These are phyloP conservation scores for Coluber constrictor DNA, from an alignment of 2,797 vertebrate genomes.

Conservation along the genomic window DNA sequence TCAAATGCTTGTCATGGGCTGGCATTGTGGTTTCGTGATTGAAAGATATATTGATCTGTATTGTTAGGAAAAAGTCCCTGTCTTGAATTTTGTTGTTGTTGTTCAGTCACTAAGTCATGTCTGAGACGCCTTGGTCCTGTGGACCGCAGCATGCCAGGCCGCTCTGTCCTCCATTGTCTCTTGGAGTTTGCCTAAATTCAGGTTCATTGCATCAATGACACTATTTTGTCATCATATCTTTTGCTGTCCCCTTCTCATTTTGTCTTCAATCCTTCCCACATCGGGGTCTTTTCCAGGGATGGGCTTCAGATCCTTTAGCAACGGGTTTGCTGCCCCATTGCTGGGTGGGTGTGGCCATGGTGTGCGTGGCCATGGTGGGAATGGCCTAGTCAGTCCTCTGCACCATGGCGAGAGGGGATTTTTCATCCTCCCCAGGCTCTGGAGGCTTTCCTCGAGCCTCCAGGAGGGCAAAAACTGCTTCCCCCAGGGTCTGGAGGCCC, in stretches of 20 bases:
- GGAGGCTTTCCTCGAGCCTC: no score
- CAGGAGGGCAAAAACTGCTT: no score
- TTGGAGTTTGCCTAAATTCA: background rate
- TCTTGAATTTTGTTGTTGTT: background rate
- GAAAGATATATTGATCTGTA: no score
- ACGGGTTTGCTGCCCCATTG: no score
- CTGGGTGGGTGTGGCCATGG: no score
- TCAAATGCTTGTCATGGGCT: background rate
- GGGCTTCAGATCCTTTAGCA: no score
- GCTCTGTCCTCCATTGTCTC: background rate
- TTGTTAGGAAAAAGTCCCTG: background rate
- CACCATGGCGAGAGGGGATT: no score
- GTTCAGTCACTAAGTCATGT: background rate
- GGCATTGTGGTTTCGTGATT: background rate
- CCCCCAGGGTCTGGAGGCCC: no score
- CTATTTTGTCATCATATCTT: background rate
- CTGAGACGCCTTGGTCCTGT: background rate
- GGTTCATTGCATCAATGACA: background rate
- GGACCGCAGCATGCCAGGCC: background rate
- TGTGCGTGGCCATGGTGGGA: no score
- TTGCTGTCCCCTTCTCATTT: background rate
- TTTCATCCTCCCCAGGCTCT: no score
- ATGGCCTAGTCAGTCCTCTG: no score
- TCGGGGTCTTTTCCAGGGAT: background rate
- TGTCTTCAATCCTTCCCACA: background rate